Evolutionary conservation across 2,888 invertebrate species (phyloP).

Genomic region (Amblyjoppa fuscipennis): DNA sequence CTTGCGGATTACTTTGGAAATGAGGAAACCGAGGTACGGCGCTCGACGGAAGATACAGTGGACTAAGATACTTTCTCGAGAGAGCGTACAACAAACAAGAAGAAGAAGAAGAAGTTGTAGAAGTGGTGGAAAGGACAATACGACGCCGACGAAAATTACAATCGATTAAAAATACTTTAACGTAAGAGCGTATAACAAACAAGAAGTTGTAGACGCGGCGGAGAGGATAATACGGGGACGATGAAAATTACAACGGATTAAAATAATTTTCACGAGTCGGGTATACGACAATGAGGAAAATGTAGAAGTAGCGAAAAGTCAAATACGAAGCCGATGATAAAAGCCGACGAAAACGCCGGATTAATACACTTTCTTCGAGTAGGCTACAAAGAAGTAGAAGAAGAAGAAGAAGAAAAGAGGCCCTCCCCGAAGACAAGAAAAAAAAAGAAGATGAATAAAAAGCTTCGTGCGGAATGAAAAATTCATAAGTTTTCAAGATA

Average conservation of each 20-base stretch:
- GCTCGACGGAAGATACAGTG: background rate
- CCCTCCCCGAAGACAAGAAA: background rate
- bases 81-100: background rate
- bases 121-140: background rate
- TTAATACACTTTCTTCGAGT: background rate
- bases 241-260: background rate
- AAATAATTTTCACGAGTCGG: background rate
- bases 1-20: background rate
- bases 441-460: constrained; percentile 3
- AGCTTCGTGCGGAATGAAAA: constrained; percentile 20
- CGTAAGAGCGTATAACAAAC: background rate
- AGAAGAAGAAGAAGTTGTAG: background rate
- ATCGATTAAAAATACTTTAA: background rate
- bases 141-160: background rate
- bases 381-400: background rate
- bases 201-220: background rate
- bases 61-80: background rate
- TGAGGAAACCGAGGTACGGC: background rate
- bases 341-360: background rate
- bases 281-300: too few relatives aligned
- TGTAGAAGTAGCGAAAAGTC: background rate
- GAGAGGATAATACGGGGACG: background rate
- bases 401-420: background rate
- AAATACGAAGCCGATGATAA: background rate
- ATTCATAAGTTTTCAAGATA: constrained; percentile 28